These are phyloP conservation scores for Alouatta palliata DNA, from an alignment of 2,113 vertebrate genomes.

Conservation along the genomic window DNA sequence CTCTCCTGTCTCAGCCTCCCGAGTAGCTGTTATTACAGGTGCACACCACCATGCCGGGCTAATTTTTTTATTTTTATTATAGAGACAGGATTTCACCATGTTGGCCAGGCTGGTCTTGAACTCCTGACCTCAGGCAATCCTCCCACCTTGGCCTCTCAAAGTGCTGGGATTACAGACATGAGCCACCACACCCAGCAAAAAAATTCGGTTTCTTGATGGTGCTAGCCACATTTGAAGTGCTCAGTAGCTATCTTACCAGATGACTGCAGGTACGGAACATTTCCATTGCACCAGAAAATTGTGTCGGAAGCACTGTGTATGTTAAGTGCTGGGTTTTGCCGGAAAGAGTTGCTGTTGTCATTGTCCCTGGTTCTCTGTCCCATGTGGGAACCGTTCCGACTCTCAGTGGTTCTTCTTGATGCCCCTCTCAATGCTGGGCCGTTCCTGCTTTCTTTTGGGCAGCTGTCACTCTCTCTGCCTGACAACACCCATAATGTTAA, in stretches of 20 bases:
- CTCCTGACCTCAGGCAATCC: too few relatives aligned
- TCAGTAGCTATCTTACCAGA: not conserved
- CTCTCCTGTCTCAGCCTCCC: too few relatives aligned
- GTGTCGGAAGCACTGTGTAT: rapidly evolving
- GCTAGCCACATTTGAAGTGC: not conserved
- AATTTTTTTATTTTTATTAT: too few relatives aligned
- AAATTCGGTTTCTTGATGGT: not conserved
- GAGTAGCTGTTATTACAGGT: too few relatives aligned
- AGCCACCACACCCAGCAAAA: too few relatives aligned
- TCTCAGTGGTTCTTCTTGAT: not conserved
- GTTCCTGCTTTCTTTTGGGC: not conserved
- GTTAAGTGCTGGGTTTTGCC: rapidly evolving
- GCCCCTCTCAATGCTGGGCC: not conserved
- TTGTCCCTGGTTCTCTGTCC: not conserved
- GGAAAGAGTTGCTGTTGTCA: not conserved
- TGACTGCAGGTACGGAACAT: rapidly evolving
- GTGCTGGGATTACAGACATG: too few relatives aligned
- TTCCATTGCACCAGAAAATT: not conserved
- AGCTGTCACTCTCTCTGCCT: not conserved
- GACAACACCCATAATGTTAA: not conserved
- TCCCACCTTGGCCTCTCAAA: too few relatives aligned
- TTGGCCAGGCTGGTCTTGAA: too few relatives aligned
- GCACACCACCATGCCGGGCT: too few relatives aligned
- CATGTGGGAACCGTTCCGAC: not conserved
- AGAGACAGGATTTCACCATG: too few relatives aligned